Conservation (phyloP, 2,888 invertebrate genomes). For the Ochropleura leucogaster region DNA sequence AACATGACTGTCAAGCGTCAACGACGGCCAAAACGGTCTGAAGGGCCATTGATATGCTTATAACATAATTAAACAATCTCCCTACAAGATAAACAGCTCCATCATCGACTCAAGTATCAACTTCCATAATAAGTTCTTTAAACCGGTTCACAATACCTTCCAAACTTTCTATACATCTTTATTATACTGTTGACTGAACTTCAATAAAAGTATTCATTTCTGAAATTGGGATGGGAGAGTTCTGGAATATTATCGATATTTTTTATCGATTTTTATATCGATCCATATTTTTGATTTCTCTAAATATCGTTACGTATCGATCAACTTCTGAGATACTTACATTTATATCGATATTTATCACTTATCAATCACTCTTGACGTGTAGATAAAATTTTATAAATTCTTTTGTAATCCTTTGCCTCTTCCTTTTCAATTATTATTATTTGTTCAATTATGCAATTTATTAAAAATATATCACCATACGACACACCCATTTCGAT, state of each 20-base stretch:
- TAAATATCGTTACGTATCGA: neutral
- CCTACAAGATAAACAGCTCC: slow-evolving; percentile 43
- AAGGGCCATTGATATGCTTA: slow-evolving; percentile 21
- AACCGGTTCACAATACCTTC: slow-evolving; percentile 53
- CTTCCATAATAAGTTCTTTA: slow-evolving; percentile 50
- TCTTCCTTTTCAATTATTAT: neutral
- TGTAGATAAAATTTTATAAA: neutral
- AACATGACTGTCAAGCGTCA: neutral
- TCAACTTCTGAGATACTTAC: neutral
- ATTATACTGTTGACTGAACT: slow-evolving; percentile 51
- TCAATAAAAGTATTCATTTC: slow-evolving; percentile 50
- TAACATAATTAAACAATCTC: slow-evolving; percentile 40
- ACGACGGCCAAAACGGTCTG: neutral
- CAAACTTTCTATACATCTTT: slow-evolving; percentile 61
- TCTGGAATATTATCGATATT: neutral
- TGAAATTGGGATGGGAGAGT: slow-evolving; percentile 4
- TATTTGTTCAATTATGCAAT: neutral
- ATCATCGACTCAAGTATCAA: slow-evolving; percentile 57
- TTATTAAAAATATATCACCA: neutral
- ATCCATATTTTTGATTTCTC: too few species aligned
- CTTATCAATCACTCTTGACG: neutral
- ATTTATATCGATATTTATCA: neutral
- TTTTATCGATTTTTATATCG: neutral
- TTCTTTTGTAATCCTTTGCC: neutral
- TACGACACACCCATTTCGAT: neutral